A percentile compares a stretch with the other conserved stretches of the same genome.
Conservation (phyloP, 2,113 vertebrate genomes). For the Sardina pilchardus region DNA sequence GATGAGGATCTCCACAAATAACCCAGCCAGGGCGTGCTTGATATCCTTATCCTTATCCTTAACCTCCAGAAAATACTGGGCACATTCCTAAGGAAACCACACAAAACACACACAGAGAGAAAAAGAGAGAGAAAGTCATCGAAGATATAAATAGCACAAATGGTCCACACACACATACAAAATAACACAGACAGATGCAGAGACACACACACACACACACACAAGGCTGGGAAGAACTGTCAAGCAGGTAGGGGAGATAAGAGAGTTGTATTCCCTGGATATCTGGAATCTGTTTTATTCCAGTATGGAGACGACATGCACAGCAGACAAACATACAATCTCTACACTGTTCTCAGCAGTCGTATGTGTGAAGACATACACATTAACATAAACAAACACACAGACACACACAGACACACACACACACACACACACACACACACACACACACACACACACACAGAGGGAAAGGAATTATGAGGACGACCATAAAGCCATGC, state of each 20-base stretch:
- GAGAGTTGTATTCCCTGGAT: neutral
- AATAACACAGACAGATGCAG: neutral
- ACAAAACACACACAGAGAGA: conserved; percentile 21
- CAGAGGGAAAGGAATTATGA: neutral
- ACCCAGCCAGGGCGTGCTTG: conserved; percentile 95
- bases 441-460: neutral
- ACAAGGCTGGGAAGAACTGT: neutral
- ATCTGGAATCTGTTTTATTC: neutral
- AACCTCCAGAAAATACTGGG: conserved; percentile 97
- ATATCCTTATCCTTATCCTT: conserved; percentile 99
- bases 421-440: neutral
- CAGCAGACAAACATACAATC: conserved; percentile 13
- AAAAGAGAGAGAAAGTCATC: neutral
- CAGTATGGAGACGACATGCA: neutral
- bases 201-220: neutral
- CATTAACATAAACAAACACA: too few species aligned
- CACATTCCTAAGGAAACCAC: conserved; percentile 85
- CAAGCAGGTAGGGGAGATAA: neutral
- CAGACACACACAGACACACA: too few species aligned
- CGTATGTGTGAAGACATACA: too few species aligned
- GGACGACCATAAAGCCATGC: conserved; percentile 41
- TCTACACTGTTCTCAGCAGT: too few species aligned
- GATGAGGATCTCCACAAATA: conserved; percentile 99
- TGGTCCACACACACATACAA: neutral
- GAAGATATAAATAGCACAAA: too few species aligned